A percentile compares a stretch with the other conserved stretches of the same genome.
These are phyloP conservation scores for Copidosoma aretas DNA, from an alignment of 2,888 invertebrate species.

Conservation along the genomic window DNA sequence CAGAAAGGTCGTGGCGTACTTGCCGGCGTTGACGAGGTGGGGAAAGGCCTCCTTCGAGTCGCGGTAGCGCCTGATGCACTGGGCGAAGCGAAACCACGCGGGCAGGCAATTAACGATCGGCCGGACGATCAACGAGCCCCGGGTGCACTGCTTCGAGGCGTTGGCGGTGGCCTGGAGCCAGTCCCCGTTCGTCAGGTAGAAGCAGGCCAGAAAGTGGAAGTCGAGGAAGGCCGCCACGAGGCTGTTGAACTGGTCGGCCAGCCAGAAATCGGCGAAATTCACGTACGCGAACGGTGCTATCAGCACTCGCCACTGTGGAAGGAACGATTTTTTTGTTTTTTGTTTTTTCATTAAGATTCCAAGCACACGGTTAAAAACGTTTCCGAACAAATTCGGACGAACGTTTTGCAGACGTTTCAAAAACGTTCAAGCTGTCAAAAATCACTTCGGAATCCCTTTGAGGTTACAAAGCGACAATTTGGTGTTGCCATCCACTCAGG, in stretches of 20 bases:
- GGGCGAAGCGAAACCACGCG: conserved; percentile 97
- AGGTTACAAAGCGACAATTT: too few relatives aligned
- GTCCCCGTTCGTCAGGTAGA: conserved; percentile 82
- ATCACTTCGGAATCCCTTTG: too few relatives aligned
- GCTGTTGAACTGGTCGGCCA: conserved; percentile 97
- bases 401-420: too few relatives aligned
- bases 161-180: conserved; percentile 73
- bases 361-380: too few relatives aligned
- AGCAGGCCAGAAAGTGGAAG: conserved; percentile 92
- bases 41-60: conserved; percentile 94
- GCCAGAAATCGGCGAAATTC: conserved; percentile 97
- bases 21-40: conserved; percentile 96
- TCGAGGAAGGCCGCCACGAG: conserved; percentile 88
- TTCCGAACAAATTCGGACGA: too few relatives aligned
- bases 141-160: conserved; percentile 71
- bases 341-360: too few relatives aligned
- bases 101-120: conserved; percentile 91
- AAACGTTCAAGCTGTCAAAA: too few relatives aligned
- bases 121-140: conserved; percentile 75
- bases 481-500: too few relatives aligned
- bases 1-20: conserved; percentile 96
- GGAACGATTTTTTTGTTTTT: too few relatives aligned
- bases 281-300: conserved; percentile 94
- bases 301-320: conserved; percentile 85
- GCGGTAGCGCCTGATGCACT: conserved; percentile 92